Conservation (phyloP, 2,888 invertebrate genomes). For the Neocrepidodera transversa region DNA sequence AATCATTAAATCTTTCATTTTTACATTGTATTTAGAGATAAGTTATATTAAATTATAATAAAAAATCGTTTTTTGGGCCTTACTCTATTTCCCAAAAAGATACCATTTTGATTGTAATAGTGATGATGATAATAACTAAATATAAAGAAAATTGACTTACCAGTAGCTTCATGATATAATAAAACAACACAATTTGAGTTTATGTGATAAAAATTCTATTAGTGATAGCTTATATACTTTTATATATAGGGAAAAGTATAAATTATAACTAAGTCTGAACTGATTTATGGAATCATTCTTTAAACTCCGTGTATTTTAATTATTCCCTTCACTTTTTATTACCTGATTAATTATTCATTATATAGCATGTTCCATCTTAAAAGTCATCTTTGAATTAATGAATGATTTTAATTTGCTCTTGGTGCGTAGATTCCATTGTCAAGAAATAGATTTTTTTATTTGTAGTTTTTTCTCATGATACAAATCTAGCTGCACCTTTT, state of each 20-base stretch:
- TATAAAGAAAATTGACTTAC: background rate
- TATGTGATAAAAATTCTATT: background rate
- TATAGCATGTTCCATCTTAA: background rate
- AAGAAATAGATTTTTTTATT: no score
- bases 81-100: no score
- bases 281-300: background rate
- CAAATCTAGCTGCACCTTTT: no score
- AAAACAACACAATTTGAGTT: no score
- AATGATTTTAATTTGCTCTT: background rate
- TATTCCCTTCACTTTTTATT: constrained; percentile 8
- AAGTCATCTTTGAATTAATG: background rate
- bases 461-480: no score
- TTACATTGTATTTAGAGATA: no score
- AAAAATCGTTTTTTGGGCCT: no score
- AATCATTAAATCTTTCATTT: no score
- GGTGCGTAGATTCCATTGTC: background rate
- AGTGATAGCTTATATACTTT: background rate
- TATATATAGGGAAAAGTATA: background rate
- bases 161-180: background rate
- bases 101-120: no score
- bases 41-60: no score
- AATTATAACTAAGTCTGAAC: background rate
- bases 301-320: background rate
- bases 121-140: no score
- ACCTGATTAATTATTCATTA: constrained; percentile 2